phyloP scores from a whole-genome alignment of 2,113 vertebrate species.

The Muntiacus reevesi region DNA sequence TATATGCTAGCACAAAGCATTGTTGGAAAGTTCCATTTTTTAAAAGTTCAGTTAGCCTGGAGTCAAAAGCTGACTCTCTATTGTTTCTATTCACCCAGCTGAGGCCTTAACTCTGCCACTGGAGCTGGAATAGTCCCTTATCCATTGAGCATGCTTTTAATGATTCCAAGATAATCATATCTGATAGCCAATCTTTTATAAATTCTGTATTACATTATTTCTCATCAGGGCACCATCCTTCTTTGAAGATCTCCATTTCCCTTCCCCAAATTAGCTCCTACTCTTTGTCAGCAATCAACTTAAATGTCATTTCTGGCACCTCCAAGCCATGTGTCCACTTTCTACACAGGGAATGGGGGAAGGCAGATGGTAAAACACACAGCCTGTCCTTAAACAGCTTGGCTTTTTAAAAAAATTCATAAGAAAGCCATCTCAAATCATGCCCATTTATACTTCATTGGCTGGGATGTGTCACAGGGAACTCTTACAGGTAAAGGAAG shows the following conservation, averaged over 20 bases:
- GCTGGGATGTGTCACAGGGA: neutral
- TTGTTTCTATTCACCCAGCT: neutral
- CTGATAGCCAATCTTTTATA: neutral
- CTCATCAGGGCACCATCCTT: neutral
- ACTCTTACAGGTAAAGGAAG: neutral
- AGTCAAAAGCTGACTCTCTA: neutral
- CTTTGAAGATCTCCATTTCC: slow-evolving; percentile 26
- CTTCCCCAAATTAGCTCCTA: slow-evolving; percentile 35
- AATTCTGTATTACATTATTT: slow-evolving; percentile 40
- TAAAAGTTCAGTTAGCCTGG: neutral
- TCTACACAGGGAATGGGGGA: neutral
- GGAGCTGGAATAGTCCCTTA: neutral
- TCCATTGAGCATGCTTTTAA: neutral
- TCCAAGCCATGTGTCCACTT: neutral
- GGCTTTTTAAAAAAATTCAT: neutral
- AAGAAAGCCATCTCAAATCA: neutral
- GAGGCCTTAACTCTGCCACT: neutral
- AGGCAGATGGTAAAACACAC: neutral
- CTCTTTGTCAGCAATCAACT: neutral
- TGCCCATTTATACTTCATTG: neutral
- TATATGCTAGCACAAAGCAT: neutral
- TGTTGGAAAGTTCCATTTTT: neutral
- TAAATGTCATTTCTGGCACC: neutral
- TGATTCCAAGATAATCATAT: neutral
- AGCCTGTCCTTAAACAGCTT: neutral